phyloP scores from a whole-genome alignment of 2,888 invertebrate genomes.

The Synanthedon formicaeformis region DNA sequence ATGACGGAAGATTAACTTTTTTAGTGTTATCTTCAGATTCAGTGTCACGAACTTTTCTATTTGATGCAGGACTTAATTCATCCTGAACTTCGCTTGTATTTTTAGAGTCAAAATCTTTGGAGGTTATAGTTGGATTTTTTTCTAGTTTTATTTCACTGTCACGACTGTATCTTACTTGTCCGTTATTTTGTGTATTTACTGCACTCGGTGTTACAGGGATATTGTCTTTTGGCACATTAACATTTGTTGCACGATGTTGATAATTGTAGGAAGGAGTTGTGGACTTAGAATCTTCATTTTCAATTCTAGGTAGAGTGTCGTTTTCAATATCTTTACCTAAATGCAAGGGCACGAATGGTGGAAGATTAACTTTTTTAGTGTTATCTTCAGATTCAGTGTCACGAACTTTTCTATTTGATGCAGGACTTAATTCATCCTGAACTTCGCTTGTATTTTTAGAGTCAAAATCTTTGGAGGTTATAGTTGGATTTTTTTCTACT shows the following conservation, averaged over 20 bases:
- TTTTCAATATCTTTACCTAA: neutral
- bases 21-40: neutral
- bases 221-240: neutral
- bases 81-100: neutral
- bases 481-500: neutral
- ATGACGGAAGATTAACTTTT: neutral
- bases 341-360: neutral
- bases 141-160: neutral
- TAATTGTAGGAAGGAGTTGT: no score
- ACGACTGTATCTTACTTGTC: neutral
- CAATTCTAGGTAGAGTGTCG: neutral
- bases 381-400: neutral
- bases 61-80: neutral
- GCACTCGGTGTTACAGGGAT: neutral
- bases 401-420: neutral
- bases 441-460: neutral
- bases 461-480: neutral
- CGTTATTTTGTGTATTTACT: neutral
- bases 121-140: neutral
- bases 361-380: neutral
- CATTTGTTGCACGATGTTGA: no score
- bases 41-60: neutral
- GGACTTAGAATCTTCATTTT: no score
- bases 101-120: neutral
- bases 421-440: neutral